Evolutionary conservation across 1,140 invertebrate species (phyloP), one percentile per base, ranked within the genome.

Genomic region (Scylla paramamosain): DNA sequence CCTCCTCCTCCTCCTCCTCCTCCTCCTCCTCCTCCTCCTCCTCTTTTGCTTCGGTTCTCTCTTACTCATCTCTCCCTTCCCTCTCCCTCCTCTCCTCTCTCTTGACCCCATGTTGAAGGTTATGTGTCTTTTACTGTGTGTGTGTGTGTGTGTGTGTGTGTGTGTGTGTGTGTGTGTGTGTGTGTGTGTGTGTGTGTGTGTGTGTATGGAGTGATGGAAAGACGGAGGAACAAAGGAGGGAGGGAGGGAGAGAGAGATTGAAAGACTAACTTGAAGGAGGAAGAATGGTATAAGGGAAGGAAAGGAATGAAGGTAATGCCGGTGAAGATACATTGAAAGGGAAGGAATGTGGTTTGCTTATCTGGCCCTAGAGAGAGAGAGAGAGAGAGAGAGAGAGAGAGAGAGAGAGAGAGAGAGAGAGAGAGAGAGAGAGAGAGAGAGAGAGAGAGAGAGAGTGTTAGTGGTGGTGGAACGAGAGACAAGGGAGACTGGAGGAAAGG

Each of bases 131-230:
- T 39, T 4, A 8, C 52, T 59, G 20, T 12, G 52, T 12, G 52
- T 59, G 52, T 59, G 86, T 88, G 31, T 88, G 10, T 88, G 86
- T 39, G 86, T 84, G 83, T 84, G 83, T 88, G 86, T 39, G 28
- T 39, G 86, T 39, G 28, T 39, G 28, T 88, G 86, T 39, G 28
- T 31, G 28, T 88, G 86, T 88, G 86, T 31, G 86, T 88, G 86
- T 88, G 32, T 39, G 28, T 39, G 86, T 39, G 28, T 39, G 28
- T 88, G 86, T 39, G 28, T 31, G 28, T 88, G 86, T 88, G 86
- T 31, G 86, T 88, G 86, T 88, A 25, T 28, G 16, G 10, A 32
- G n/a, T 10, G 83, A 29, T 20, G 86, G 8, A 88, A 0, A 12
- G 86, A 88, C 28, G 20, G 31, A 88, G 86, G 31, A 31, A 86